A percentile compares a stretch with the other conserved stretches of the same genome.
Conservation (phyloP, 2,797 vertebrate species). For the Chelonia mydas region DNA sequence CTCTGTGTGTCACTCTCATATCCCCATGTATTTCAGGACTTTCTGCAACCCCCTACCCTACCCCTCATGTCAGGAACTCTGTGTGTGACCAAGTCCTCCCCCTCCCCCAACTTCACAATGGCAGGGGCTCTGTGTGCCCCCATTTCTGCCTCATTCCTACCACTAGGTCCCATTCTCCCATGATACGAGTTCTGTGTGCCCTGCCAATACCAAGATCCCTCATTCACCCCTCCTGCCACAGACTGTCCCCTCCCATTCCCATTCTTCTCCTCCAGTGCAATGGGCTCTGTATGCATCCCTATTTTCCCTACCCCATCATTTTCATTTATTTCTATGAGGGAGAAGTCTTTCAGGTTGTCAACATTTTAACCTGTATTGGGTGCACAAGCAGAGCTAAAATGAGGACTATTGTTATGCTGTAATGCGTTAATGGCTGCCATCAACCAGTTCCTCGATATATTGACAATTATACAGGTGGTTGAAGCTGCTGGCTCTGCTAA, state of each 20-base stretch:
- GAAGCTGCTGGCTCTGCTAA: no score
- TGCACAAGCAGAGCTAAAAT: conserved; percentile 5
- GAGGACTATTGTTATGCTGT: not conserved
- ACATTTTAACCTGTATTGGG: not conserved
- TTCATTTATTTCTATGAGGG: not conserved
- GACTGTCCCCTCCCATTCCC: no score
- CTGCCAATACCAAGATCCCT: no score
- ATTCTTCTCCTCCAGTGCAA: no score
- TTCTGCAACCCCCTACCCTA: fast-evolving
- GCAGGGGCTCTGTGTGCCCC: no score
- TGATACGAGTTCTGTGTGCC: not conserved
- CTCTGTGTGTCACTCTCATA: not conserved
- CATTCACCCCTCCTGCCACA: not conserved
- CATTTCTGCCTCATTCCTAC: not conserved
- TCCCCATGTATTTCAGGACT: not conserved
- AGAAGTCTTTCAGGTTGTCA: not conserved
- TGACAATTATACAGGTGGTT: not conserved
- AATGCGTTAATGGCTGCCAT: conserved; percentile 40
- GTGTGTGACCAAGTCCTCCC: no score
- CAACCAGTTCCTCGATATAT: conserved; percentile 20
- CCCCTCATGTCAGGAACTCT: not conserved
- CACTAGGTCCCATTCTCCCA: not conserved
- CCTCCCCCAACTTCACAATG: no score
- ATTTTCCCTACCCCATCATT: not conserved
- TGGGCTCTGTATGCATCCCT: not conserved